Conservation (phyloP, 2,113 vertebrate species). For the Gulo gulo region DNA sequence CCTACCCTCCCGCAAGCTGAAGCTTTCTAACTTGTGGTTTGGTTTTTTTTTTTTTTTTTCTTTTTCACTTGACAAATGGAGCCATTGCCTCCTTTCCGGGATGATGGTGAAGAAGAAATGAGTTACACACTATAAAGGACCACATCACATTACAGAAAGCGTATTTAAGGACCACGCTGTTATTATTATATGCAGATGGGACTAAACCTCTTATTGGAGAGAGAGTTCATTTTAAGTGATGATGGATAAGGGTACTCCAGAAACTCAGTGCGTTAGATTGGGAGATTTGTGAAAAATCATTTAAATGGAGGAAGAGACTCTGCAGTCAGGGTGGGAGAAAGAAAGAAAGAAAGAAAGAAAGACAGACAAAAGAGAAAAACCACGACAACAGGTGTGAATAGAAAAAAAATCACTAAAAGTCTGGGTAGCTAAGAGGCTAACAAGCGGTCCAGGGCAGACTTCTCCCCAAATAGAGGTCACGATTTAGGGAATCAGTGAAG, state of each 20-base stretch:
- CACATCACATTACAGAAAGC: slow-evolving; percentile 32
- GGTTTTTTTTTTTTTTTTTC: background rate
- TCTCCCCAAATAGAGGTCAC: background rate
- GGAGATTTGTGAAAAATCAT: background rate
- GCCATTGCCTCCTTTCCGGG: background rate
- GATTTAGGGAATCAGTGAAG: background rate
- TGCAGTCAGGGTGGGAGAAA: background rate
- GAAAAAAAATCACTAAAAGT: background rate
- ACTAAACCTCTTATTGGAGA: background rate
- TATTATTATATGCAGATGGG: slow-evolving; percentile 57
- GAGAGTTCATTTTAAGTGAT: slow-evolving; percentile 47
- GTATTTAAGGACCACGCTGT: slow-evolving; percentile 1
- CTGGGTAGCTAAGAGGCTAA: background rate
- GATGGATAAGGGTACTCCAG: background rate
- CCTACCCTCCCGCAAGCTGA: background rate
- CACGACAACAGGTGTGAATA: background rate
- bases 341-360: background rate
- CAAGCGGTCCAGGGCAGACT: background rate
- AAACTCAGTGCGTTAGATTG: background rate
- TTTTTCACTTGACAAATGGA: slow-evolving; percentile 29
- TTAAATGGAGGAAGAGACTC: background rate
- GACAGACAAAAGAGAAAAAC: background rate
- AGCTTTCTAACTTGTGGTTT: background rate
- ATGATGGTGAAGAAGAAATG: slow-evolving; percentile 39
- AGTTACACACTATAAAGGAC: slow-evolving; percentile 15